Conservation (phyloP, 2,113 vertebrate genomes). For the Felis catus region F.catus_Fca126_mat1.0 CM031413.1:142070501-142071000, state of each 20-base stretch:
- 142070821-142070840: neutral
- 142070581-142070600: no score
- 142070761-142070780: neutral
- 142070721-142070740: neutral
- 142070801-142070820: neutral
- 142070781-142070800: neutral
- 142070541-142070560: no score
- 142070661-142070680: no score
- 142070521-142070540: no score
- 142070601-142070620: no score
- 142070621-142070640: no score
- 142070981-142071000: neutral
- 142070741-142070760: neutral
- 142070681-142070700: neutral
- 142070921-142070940: neutral
- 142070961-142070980: neutral
- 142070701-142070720: neutral
- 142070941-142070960: neutral
- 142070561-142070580: no score
- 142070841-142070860: neutral
- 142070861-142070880: neutral
- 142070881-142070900: neutral
- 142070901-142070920: neutral
- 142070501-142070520: no score
- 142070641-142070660: no score